Conservation (phyloP, 2,113 vertebrate species). For the Taxidea taxus region DNA sequence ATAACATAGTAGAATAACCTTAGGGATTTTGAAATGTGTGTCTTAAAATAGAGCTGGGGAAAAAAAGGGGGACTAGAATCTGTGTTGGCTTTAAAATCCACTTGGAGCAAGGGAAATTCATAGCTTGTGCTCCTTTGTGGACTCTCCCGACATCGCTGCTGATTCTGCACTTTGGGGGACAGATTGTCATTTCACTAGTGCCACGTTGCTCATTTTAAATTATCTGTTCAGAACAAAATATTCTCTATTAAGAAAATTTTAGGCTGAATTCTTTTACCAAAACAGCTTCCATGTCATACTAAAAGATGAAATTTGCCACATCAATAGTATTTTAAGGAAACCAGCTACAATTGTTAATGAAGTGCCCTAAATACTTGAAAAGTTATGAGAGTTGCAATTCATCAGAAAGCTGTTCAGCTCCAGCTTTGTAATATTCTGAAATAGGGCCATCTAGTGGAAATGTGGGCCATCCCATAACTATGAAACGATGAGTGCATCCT, state of each 20-base stretch:
- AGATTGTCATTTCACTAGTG: slow-evolving; percentile 20
- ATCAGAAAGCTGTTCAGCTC: neutral
- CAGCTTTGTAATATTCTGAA: slow-evolving; percentile 38
- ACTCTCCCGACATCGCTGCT: neutral
- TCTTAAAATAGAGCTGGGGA: slow-evolving; percentile 56
- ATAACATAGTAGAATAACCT: slow-evolving; percentile 39
- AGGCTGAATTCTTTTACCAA: slow-evolving; percentile 32
- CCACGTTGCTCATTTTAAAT: slow-evolving; percentile 39
- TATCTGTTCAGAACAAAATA: slow-evolving; percentile 55
- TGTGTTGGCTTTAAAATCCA: slow-evolving; percentile 42
- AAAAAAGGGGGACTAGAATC: neutral
- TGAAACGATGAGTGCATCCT: neutral
- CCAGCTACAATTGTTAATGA: slow-evolving; percentile 14
- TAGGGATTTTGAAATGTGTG: slow-evolving; percentile 52
- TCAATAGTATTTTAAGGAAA: slow-evolving; percentile 49
- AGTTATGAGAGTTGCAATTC: neutral
- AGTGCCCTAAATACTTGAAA: slow-evolving; percentile 43
- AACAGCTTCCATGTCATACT: slow-evolving; percentile 36
- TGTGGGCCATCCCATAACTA: neutral
- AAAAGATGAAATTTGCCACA: slow-evolving; percentile 43
- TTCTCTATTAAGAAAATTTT: slow-evolving; percentile 31
- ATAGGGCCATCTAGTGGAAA: slow-evolving; percentile 63
- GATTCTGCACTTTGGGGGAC: slow-evolving; percentile 43
- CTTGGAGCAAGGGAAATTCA: slow-evolving; percentile 41
- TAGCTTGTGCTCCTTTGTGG: neutral